A percentile compares a stretch with the other conserved stretches of the same genome.
Conservation (phyloP, 2,888 invertebrate species). For the Eledona agricola region DNA sequence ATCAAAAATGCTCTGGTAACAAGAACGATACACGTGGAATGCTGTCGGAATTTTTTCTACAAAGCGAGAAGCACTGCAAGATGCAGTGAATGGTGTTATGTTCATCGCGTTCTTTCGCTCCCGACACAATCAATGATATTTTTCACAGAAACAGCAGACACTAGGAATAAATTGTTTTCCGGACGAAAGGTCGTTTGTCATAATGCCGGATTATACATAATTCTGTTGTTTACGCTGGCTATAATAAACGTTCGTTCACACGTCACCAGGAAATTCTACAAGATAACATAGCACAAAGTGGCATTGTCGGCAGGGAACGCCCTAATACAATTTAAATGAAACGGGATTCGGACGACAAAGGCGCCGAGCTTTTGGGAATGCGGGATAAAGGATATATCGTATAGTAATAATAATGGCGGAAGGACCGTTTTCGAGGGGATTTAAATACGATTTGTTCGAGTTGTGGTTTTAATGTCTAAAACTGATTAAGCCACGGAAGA, state of each 20-base stretch:
- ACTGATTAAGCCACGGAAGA: too few relatives aligned
- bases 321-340: slow-evolving; percentile 12
- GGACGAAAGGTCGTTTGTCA: slow-evolving; percentile 16
- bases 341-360: slow-evolving; percentile 5
- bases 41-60: too few relatives aligned
- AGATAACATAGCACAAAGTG: slow-evolving; percentile 17
- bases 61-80: too few relatives aligned
- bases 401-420: too few relatives aligned
- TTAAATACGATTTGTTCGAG: too few relatives aligned
- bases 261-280: slow-evolving; percentile 17
- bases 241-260: slow-evolving; percentile 23
- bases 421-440: too few relatives aligned
- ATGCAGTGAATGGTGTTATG: not conserved
- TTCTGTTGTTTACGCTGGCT: slow-evolving; percentile 11
- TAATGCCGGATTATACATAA: slow-evolving; percentile 18
- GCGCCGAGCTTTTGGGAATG: not conserved
- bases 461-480: too few relatives aligned
- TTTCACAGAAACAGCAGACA: slow-evolving; percentile 2
- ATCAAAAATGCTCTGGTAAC: too few relatives aligned
- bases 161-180: slow-evolving; percentile 20
- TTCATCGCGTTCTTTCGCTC: slow-evolving; percentile 2
- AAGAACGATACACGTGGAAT: too few relatives aligned
- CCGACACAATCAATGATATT: slow-evolving; percentile 12
- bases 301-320: slow-evolving; percentile 10
- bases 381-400: too few relatives aligned